These are phyloP conservation scores for Maccullochella peelii DNA, from an alignment of 2,113 vertebrate genomes.

Conservation along the genomic window DNA sequence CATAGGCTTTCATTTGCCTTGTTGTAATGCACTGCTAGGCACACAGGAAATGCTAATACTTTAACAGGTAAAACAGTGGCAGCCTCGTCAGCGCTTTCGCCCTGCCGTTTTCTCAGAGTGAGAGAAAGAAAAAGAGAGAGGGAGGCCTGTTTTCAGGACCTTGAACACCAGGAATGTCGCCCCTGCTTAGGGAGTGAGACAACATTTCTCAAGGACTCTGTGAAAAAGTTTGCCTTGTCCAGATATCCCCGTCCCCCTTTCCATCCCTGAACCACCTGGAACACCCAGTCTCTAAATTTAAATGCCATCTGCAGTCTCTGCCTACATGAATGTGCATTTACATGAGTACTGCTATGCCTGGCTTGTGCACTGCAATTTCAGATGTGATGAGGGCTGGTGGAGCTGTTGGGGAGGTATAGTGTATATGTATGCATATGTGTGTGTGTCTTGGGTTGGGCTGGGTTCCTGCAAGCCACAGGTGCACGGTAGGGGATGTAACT, in stretches of 20 bases:
- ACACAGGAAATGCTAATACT: conserved; percentile 41
- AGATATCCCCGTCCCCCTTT: conserved; percentile 22
- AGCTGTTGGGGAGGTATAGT: conserved; percentile 1
- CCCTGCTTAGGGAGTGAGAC: conserved; percentile 47
- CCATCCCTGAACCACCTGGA: conserved; percentile 57
- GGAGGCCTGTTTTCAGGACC: conserved; percentile 69
- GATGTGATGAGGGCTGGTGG: conserved; percentile 46
- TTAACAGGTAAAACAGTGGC: conserved; percentile 59
- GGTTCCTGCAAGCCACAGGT: conserved; percentile 66
- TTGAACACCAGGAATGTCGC: conserved; percentile 70
- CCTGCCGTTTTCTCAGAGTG: conserved; percentile 42
- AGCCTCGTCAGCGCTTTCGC: conserved; percentile 66
- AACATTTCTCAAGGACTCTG: conserved; percentile 75
- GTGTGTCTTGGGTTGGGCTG: conserved; percentile 16
- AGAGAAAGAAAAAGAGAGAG: conserved; percentile 24
- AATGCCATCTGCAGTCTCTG: conserved; percentile 38
- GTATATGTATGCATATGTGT: conserved; percentile 11
- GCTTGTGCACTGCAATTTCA: conserved; percentile 14
- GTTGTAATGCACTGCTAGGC: conserved; percentile 25
- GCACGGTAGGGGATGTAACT: conserved; percentile 48
- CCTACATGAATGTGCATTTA: conserved; percentile 52
- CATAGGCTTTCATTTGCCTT: conserved; percentile 10
- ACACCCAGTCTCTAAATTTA: conserved; percentile 45
- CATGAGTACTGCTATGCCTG: conserved; percentile 25
- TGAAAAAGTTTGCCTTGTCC: conserved; percentile 65